These are phyloP conservation scores for Magallana angulata DNA, from an alignment of 1,140 invertebrate genomes.

Conservation along the genomic window DNA sequence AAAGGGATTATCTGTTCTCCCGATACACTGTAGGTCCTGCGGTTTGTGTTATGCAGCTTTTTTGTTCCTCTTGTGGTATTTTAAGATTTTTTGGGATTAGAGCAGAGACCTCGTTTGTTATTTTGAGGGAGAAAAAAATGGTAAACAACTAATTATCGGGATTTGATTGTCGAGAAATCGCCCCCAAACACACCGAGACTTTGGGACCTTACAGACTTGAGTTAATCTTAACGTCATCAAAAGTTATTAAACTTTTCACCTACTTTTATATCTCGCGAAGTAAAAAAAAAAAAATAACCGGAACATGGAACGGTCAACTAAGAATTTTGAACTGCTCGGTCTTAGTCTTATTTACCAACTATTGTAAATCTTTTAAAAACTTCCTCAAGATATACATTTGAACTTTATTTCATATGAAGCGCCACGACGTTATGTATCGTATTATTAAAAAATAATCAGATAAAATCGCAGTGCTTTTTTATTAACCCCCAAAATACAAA, in stretches of 20 bases:
- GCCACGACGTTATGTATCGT: no score
- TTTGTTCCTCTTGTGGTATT: slow-evolving; percentile 26
- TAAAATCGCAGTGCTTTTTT: no score
- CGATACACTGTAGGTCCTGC: neutral
- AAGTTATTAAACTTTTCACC: slow-evolving; percentile 38
- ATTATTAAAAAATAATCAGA: no score
- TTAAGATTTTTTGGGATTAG: slow-evolving; percentile 11
- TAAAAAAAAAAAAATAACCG: neutral
- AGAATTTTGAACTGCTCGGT: slow-evolving; percentile 12
- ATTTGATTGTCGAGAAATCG: slow-evolving; percentile 17
- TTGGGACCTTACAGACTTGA: neutral
- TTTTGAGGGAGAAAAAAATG: neutral
- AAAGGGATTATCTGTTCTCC: slow-evolving; percentile 4
- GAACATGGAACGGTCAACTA: neutral
- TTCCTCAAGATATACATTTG: no score
- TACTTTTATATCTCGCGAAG: neutral
- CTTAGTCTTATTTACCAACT: no score
- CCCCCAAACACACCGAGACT: neutral
- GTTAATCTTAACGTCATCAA: slow-evolving; percentile 5
- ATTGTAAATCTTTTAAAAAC: no score
- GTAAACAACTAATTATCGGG: slow-evolving; percentile 3
- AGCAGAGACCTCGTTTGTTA: neutral
- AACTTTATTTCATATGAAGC: no score
- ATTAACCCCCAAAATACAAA: no score
- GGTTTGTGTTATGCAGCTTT: neutral